Evolutionary conservation across 2,113 vertebrate species (phyloP).

Genomic region (Zapornia atra): DNA sequence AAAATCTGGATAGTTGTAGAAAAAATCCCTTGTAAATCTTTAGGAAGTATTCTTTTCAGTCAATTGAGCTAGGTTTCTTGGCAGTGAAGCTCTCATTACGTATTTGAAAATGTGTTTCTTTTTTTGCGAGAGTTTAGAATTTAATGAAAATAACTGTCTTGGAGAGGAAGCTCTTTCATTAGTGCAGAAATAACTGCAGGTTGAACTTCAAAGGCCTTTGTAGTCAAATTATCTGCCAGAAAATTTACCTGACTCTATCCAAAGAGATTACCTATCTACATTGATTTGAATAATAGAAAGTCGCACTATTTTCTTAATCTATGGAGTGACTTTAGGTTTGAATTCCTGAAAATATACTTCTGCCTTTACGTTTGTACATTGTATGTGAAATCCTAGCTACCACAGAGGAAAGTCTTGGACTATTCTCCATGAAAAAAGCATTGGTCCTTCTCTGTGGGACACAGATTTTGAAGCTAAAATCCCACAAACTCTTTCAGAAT

Average conservation of each 20-base stretch:
- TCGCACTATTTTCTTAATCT: neutral
- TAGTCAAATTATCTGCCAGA: neutral
- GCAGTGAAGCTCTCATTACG: neutral
- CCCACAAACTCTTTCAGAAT: neutral
- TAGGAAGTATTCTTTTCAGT: neutral
- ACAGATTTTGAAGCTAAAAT: neutral
- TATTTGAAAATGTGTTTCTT: neutral
- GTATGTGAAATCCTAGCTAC: neutral
- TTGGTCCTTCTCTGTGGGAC: neutral
- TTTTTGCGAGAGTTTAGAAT: neutral
- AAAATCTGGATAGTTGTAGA: neutral
- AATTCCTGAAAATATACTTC: neutral
- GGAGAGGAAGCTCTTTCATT: neutral
- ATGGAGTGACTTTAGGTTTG: neutral
- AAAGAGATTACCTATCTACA: neutral
- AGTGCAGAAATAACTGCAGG: neutral
- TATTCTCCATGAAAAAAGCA: neutral
- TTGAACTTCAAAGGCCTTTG: conserved; percentile 20
- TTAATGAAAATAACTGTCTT: neutral
- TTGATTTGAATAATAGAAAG: neutral
- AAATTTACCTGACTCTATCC: neutral
- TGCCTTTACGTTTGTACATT: neutral
- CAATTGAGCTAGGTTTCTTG: neutral
- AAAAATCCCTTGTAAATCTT: neutral
- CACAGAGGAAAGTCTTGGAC: neutral